These are phyloP conservation scores for Trissolcus japonicus DNA, from an alignment of 2,888 invertebrate genomes.

Conservation along the genomic window DNA sequence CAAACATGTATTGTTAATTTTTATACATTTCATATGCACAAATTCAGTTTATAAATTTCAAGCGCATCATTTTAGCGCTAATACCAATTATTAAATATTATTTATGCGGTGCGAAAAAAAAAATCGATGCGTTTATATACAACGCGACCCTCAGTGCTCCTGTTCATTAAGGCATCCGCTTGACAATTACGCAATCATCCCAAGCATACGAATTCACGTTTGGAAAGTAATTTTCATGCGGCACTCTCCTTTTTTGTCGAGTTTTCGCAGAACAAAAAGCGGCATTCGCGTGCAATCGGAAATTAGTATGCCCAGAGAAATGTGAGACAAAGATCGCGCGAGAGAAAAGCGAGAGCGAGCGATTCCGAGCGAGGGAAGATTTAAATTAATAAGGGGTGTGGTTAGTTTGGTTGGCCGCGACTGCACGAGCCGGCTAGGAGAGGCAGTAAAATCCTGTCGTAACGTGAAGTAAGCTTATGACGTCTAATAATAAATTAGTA, in stretches of 20 bases:
- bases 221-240: constrained; percentile 16
- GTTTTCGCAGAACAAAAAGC: constrained; percentile 33
- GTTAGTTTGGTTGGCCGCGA: constrained; percentile 52
- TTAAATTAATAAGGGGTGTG: constrained; percentile 57
- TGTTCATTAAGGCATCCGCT: constrained; percentile 27
- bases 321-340: constrained; percentile 8
- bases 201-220: constrained; percentile 31
- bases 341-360: constrained; percentile 11
- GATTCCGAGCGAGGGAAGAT: constrained; percentile 38
- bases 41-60: too few relatives aligned
- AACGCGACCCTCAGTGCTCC: neutral
- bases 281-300: constrained; percentile 37
- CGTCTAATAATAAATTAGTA: constrained; percentile 74
- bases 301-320: constrained; percentile 43
- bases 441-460: constrained; percentile 64
- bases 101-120: too few relatives aligned
- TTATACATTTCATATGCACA: too few relatives aligned
- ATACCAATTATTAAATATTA: too few relatives aligned
- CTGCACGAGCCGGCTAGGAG: constrained; percentile 32
- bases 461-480: constrained; percentile 67
- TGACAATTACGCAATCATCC: constrained; percentile 37
- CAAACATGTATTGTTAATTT: too few relatives aligned
- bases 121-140: neutral
- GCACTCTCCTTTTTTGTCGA: constrained; percentile 32
- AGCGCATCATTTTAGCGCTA: too few relatives aligned